Evolutionary conservation across 2,888 invertebrate species (phyloP).

Genomic region (Chalcosyrphus nemorum): DNA sequence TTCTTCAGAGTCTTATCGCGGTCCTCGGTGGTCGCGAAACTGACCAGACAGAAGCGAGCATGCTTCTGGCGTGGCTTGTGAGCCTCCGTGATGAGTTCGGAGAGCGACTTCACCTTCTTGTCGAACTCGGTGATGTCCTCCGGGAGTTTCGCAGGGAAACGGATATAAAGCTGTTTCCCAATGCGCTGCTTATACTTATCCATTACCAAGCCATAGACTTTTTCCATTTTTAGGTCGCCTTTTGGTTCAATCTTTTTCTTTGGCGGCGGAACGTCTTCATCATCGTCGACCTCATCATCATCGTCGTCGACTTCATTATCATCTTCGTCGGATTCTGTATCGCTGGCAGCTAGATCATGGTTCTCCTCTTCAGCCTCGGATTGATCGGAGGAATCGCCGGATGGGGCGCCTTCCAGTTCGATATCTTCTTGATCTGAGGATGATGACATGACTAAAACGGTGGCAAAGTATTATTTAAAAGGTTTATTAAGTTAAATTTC

Average conservation of each 20-base stretch:
- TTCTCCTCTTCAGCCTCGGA: no score
- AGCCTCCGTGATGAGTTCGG: slow-evolving; percentile 75
- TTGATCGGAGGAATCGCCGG: no score
- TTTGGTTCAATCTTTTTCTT: not conserved
- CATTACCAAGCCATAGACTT: slow-evolving; percentile 74
- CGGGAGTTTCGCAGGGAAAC: slow-evolving; percentile 78
- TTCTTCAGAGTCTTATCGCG: slow-evolving; percentile 75
- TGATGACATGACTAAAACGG: slow-evolving; percentile 34
- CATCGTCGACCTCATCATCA: slow-evolving; percentile 44
- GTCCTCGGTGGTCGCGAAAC: slow-evolving; percentile 76
- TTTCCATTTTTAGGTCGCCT: not conserved
- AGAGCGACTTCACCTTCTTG: slow-evolving; percentile 74
- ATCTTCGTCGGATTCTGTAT: slow-evolving; percentile 77
- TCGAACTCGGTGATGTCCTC: slow-evolving; percentile 75
- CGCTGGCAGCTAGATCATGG: slow-evolving; percentile 76
- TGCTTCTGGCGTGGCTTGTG: slow-evolving; percentile 78
- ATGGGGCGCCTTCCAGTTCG: not conserved
- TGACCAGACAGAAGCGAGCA: slow-evolving; percentile 79
- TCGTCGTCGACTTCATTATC: no score
- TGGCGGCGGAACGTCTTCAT: slow-evolving; percentile 5
- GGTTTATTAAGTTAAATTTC: not conserved
- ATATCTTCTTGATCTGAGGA: slow-evolving; percentile 38
- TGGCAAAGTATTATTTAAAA: not conserved
- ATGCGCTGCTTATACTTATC: slow-evolving; percentile 76
- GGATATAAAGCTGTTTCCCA: slow-evolving; percentile 78